phyloP scores from a whole-genome alignment of 2,113 vertebrate species.

The Megaceryle torquata region DNA sequence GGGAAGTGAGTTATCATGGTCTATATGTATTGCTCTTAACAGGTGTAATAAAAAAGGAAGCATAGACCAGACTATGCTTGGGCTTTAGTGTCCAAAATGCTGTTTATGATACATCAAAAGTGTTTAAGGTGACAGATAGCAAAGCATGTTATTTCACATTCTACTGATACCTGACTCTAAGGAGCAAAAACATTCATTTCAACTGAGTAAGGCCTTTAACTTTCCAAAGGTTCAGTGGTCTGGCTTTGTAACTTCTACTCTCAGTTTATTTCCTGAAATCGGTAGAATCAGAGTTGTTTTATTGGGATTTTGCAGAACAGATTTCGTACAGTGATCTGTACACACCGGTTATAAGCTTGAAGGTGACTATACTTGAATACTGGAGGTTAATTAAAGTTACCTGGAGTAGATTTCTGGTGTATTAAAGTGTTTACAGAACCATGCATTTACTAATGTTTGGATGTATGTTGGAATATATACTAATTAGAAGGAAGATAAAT shows the following conservation, averaged over 20 bases:
- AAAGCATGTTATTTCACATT: neutral
- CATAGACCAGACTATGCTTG: neutral
- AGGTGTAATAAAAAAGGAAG: neutral
- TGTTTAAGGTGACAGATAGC: neutral
- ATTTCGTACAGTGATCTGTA: neutral
- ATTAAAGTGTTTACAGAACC: neutral
- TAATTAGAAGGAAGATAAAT: neutral
- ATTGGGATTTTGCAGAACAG: neutral
- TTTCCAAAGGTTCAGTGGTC: neutral
- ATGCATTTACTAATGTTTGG: neutral
- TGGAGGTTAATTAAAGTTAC: neutral
- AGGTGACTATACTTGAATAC: neutral
- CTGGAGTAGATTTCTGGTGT: neutral
- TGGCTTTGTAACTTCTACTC: neutral
- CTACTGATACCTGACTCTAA: neutral
- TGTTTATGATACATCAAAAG: neutral
- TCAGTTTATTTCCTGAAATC: neutral
- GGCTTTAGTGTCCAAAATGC: neutral
- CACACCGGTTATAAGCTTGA: neutral
- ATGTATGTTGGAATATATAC: neutral
- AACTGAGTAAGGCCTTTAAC: neutral
- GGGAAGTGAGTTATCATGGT: neutral
- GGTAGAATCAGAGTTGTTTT: neutral
- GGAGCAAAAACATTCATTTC: neutral
- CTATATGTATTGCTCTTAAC: neutral